Evolutionary conservation across 1,140 invertebrate species (phyloP).

Genomic region (Cephus cinctus): DNA sequence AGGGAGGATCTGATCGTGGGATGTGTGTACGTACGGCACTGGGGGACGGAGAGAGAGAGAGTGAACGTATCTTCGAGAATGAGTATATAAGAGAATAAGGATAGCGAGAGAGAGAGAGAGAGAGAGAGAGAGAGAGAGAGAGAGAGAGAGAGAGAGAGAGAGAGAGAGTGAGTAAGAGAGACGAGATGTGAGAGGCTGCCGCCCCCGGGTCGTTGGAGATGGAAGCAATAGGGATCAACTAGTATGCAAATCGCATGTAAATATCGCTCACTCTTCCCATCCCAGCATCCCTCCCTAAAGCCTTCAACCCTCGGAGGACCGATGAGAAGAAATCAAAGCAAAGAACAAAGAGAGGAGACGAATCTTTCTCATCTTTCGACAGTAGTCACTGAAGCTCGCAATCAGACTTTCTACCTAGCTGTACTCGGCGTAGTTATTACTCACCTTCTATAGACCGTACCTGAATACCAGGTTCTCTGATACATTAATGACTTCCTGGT

Average conservation of each 20-base stretch:
- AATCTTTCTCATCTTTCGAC: too few relatives aligned
- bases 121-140: slow-evolving; percentile 17
- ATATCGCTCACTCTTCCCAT: slow-evolving; percentile 56
- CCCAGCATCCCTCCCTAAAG: background rate
- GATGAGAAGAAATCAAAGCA: slow-evolving; percentile 55
- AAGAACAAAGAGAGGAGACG: slow-evolving; percentile 37
- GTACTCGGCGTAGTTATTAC: too few relatives aligned
- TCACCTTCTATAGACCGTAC: too few relatives aligned
- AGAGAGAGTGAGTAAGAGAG: slow-evolving; percentile 27
- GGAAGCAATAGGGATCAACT: slow-evolving; percentile 60
- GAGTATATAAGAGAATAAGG: slow-evolving; percentile 17
- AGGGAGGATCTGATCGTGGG: too few relatives aligned
- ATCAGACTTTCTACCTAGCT: too few relatives aligned
- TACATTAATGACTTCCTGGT: too few relatives aligned
- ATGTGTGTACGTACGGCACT: slow-evolving; percentile 7
- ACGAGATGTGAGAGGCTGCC: slow-evolving; percentile 24
- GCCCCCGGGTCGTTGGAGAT: slow-evolving; percentile 51
- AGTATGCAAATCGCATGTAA: slow-evolving; percentile 60
- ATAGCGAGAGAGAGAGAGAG: slow-evolving; percentile 10
- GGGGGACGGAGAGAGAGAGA: slow-evolving; percentile 2
- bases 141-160: slow-evolving; percentile 43
- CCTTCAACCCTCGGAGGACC: slow-evolving; percentile 18
- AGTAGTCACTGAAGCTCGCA: too few relatives aligned
- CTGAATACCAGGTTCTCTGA: too few relatives aligned
- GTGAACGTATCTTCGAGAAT: slow-evolving; percentile 24